Conservation (phyloP, 2,888 invertebrate species). For the Invenusta paracnida region DNA sequence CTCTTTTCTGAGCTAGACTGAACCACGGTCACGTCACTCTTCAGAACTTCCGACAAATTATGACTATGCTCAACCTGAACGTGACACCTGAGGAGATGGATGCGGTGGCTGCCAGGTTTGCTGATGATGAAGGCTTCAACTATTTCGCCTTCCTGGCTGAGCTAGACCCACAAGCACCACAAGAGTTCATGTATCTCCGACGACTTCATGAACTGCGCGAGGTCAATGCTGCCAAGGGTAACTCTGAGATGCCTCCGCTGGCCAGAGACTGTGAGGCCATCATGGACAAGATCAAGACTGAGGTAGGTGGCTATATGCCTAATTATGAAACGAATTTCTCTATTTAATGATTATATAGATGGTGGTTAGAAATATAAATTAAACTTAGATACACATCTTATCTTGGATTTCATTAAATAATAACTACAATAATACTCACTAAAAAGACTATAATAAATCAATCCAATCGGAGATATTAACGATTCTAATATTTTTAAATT, state of each 20-base stretch:
- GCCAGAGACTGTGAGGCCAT: constrained; percentile 55
- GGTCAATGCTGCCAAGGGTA: constrained; percentile 51
- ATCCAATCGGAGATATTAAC: no score
- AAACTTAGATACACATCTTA: no score
- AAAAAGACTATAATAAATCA: no score
- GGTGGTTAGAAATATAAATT: no score
- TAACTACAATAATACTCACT: no score
- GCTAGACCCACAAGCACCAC: constrained; percentile 52
- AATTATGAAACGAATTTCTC: no score
- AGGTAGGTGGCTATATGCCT: no score
- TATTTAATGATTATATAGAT: no score
- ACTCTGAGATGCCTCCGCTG: constrained; percentile 50
- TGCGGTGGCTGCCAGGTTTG: constrained; percentile 57
- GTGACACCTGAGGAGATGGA: constrained; percentile 54
- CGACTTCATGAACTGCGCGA: constrained; percentile 51
- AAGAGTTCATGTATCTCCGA: constrained; percentile 53
- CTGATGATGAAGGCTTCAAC: constrained; percentile 58
- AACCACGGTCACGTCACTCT: constrained; percentile 59
- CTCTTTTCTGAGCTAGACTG: no score
- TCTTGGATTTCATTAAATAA: no score
- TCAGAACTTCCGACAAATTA: constrained; percentile 57
- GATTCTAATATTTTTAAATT: no score
- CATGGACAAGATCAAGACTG: constrained; percentile 52
- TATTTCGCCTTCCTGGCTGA: constrained; percentile 56
- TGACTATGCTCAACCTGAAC: constrained; percentile 56